A percentile compares a stretch with the other conserved stretches of the same genome.
These are phyloP conservation scores for Lampris incognitus DNA, from an alignment of 2,113 vertebrate genomes.

Conservation along the genomic window DNA sequence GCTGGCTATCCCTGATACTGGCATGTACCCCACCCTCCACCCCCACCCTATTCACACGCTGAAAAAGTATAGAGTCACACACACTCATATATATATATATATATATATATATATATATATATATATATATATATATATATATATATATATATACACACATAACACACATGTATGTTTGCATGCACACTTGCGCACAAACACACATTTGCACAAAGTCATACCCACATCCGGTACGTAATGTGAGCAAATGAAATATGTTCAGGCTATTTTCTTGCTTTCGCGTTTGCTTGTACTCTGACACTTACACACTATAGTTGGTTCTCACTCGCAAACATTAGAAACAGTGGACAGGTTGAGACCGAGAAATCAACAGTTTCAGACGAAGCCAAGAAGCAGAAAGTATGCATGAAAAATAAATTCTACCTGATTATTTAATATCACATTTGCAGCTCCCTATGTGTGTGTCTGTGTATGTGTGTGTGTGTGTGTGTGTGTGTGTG, in stretches of 20 bases:
- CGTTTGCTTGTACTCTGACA: background rate
- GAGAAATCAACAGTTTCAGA: constrained; percentile 14
- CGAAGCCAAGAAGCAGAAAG: background rate
- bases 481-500: constrained; percentile 15
- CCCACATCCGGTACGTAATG: background rate
- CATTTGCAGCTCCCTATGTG: constrained; percentile 7
- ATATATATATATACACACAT: constrained; percentile 20
- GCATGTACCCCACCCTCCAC: constrained; percentile 18
- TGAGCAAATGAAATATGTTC: no score
- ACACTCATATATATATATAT: background rate
- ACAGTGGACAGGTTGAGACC: constrained; percentile 40
- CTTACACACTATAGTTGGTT: background rate
- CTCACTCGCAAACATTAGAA: background rate
- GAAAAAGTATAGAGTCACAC: no score
- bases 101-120: background rate
- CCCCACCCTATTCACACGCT: constrained; percentile 30
- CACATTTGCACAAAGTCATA: no score
- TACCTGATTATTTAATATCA: constrained; percentile 1
- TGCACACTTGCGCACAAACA: background rate
- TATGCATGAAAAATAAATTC: background rate
- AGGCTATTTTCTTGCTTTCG: background rate
- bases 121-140: background rate
- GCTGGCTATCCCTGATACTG: constrained; percentile 65
- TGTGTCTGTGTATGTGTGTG: constrained; percentile 5
- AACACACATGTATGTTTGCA: constrained; percentile 5